A percentile compares a stretch with the other conserved stretches of the same genome.
Evolutionary conservation across 2,888 invertebrate genomes (phyloP).

Genomic region (Melanostoma mellinum): DNA sequence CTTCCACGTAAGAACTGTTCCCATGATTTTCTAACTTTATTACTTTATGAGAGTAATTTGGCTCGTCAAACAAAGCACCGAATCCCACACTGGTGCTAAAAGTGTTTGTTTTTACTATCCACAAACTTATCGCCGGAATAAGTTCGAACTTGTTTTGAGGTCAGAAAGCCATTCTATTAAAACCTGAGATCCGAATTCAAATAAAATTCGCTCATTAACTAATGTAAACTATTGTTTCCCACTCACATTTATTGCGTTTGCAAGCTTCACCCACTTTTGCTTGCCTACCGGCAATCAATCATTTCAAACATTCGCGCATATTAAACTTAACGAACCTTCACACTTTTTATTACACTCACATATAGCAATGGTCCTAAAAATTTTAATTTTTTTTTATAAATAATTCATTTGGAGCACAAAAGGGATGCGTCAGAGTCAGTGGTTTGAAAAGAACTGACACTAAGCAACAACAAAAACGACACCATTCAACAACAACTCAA

Average conservation of each 20-base stretch:
- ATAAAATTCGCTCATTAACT: no score
- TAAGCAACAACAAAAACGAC: conserved; percentile 66
- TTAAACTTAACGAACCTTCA: conserved; percentile 19
- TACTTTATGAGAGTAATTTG: no score
- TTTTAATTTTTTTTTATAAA: conserved; percentile 45
- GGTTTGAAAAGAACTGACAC: conserved; percentile 46
- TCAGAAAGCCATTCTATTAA: no score
- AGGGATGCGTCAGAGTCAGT: conserved; percentile 46
- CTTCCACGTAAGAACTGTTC: no score
- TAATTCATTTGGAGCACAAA: conserved; percentile 52
- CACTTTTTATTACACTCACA: conserved; percentile 8
- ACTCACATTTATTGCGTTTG: neutral
- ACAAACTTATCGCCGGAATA: no score
- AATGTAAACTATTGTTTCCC: no score
- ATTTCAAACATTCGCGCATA: conserved; percentile 2
- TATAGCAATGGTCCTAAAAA: conserved; percentile 54
- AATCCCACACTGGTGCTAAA: no score
- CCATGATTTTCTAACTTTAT: no score
- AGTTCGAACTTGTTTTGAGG: no score
- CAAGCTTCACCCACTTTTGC: neutral
- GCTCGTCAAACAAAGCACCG: no score
- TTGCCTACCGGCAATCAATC: conserved; percentile 12
- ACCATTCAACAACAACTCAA: conserved; percentile 61
- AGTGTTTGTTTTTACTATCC: no score
- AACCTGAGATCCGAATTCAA: no score